Base-by-base conservation (phyloP, 2,113 vertebrate genomes). In the Phyllostomus hastatus region DNA sequence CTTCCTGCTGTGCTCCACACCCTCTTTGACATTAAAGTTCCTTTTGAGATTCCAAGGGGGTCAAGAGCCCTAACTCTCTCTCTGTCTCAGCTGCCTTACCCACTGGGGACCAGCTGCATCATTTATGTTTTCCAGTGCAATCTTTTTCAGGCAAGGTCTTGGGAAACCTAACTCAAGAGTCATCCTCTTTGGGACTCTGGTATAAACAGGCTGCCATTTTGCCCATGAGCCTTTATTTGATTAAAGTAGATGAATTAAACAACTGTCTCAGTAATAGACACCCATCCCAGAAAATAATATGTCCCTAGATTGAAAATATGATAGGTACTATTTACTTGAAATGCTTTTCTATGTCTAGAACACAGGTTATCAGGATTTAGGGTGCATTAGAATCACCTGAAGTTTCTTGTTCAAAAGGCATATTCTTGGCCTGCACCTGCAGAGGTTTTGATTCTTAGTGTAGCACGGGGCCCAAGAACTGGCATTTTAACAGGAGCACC, bases 1-100 rank as follows among this genome's bases (percentile, higher is more conserved):
- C 67, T 97, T 97, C 91, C 94, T 95, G 87, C 84, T 92, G 81
- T 94, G 69, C 59, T 96, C 94, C 33, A 91, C 35, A 92, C 90
- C 85, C 81, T 92, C 75, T 54, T 61, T 94, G 88, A 96, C 50
- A 89, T 80, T 75, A 87, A 67, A 90, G 91, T 89, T 94, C 81
- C 84, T 94, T 90, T 70, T 90, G 81, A 69, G 41, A 93, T 69
- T 66, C 88, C 80, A 94, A 79, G 54, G 72, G 76, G 61, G 61
- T 78, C 88, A 88, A 92, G 33, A 91, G 19, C 81, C 28, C 85
- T 81, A 90, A 73, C 64, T 70, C 46, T 57, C 52, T 79, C 61
- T 72, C 48, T 15, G 10, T 57, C 22, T 93, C 66, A 84, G 73
- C 3, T 90, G 76, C 35, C 84, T 91, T 85, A 46, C 33, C 19